phyloP scores from a whole-genome alignment of 2,797 vertebrate species.

The Microcaecilia unicolor region DNA sequence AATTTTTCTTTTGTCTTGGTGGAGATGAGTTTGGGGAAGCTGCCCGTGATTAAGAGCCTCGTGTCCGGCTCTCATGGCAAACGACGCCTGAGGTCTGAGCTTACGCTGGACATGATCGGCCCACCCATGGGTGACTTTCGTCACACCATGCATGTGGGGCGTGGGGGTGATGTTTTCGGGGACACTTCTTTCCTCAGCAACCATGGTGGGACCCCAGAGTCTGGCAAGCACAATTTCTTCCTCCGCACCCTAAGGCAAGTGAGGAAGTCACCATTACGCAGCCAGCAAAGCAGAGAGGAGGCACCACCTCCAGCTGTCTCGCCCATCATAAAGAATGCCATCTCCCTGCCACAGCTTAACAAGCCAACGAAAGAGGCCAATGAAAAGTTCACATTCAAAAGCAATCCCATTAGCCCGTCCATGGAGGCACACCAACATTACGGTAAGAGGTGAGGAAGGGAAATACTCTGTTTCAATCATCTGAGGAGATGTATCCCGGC shows the following conservation, averaged over 20 bases:
- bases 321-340: constrained; percentile 89
- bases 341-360: constrained; percentile 85
- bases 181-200: constrained; percentile 94
- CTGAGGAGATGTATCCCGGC: neutral
- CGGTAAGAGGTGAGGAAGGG: constrained; percentile 51
- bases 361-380: constrained; percentile 51
- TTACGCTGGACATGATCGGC: constrained; percentile 92
- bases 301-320: constrained; percentile 66
- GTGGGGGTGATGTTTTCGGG: constrained; percentile 84
- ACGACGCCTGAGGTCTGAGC: constrained; percentile 67
- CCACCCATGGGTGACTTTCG: constrained; percentile 84
- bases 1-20: too few species aligned
- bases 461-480: neutral
- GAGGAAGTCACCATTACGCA: constrained; percentile 28
- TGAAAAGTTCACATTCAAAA: constrained; percentile 63
- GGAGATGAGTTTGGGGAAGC: constrained; percentile 92
- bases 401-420: constrained; percentile 52
- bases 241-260: constrained; percentile 73
- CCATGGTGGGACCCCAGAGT: constrained; percentile 62
- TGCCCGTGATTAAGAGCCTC: constrained; percentile 75
- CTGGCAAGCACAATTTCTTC: constrained; percentile 62
- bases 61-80: constrained; percentile 74
- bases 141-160: constrained; percentile 96
- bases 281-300: constrained; percentile 35
- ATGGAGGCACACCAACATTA: constrained; percentile 64